Evolutionary conservation across 2,888 invertebrate species (phyloP).

Genomic region (Lissocephala sabroskyi): DNA sequence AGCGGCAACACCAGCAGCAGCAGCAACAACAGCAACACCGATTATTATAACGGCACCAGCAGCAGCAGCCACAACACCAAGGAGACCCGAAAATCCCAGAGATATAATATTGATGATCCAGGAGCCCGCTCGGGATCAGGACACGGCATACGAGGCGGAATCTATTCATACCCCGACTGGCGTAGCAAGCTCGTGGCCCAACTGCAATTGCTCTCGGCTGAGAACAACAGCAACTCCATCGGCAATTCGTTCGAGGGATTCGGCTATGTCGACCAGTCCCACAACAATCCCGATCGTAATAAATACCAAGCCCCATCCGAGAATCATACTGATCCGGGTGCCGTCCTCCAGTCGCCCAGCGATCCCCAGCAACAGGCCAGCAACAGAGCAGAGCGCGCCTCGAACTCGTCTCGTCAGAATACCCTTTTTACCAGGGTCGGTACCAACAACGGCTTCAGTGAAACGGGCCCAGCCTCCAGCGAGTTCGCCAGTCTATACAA

Average conservation of each 20-base stretch:
- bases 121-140: conserved; percentile 58
- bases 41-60: conserved; percentile 25
- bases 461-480: conserved; percentile 42
- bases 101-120: conserved; percentile 67
- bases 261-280: conserved; percentile 15
- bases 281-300: conserved; percentile 49
- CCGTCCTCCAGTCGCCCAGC: conserved; percentile 16
- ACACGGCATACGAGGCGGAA: conserved; percentile 36
- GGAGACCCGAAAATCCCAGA: conserved; percentile 52
- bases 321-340: conserved; percentile 45
- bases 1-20: conserved; percentile 11
- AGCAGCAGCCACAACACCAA: conserved; percentile 37
- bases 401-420: conserved; percentile 54
- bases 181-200: too few relatives aligned
- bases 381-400: conserved; percentile 39
- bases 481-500: conserved; percentile 37
- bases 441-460: conserved; percentile 46
- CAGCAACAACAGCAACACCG: conserved; percentile 20
- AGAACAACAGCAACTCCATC: too few relatives aligned
- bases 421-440: conserved; percentile 69
- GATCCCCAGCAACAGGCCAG: conserved; percentile 24
- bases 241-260: too few relatives aligned
- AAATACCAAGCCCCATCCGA: conserved; percentile 44
- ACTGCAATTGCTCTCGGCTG: too few relatives aligned
- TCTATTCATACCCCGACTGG: too few relatives aligned